Percentiles rank a stretch among this genome's conserved stretches.
phyloP scores from a whole-genome alignment of 92 coral and sea anemone species.

The Epizoanthus fatuus region DNA sequence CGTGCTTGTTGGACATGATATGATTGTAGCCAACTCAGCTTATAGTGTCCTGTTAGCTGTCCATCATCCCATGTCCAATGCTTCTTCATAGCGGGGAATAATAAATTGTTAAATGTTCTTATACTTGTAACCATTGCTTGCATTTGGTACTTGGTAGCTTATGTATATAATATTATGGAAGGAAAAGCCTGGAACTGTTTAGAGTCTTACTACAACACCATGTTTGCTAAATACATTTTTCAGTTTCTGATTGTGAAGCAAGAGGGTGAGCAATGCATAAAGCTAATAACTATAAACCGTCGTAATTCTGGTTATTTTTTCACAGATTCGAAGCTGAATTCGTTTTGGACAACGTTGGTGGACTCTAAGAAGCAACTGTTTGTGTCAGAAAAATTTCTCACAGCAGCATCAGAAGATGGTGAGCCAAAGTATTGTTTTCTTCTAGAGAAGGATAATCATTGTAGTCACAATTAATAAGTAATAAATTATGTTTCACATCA shows the following conservation, averaged over 20 bases:
- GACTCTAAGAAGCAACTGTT: constrained; percentile 92
- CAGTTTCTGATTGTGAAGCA: background rate
- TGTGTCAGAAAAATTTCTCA: constrained; percentile 88
- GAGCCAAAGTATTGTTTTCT: background rate
- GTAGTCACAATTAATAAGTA: background rate
- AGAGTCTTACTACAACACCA: too few species aligned
- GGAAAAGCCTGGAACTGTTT: too few species aligned
- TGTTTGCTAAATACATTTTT: background rate
- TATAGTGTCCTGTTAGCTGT: too few species aligned
- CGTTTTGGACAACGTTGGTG: constrained; percentile 87
- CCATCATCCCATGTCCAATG: too few species aligned
- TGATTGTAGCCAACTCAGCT: too few species aligned
- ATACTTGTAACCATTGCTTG: too few species aligned
- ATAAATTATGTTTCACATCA: background rate
- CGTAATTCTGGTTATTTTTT: background rate
- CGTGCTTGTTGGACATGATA: too few species aligned
- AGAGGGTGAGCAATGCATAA: background rate
- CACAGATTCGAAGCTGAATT: constrained; percentile 87
- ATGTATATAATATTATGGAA: too few species aligned
- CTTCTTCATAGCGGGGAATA: too few species aligned
- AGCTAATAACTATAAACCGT: background rate
- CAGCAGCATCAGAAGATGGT: constrained; percentile 89
- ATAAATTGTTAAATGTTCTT: too few species aligned
- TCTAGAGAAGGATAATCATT: background rate
- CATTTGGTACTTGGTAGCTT: too few species aligned